A percentile compares a stretch with the other conserved stretches of the same genome.
These are phyloP conservation scores for Drepanosiphum platanoidis DNA, from an alignment of 2,888 invertebrate species.

Conservation along the genomic window DNA sequence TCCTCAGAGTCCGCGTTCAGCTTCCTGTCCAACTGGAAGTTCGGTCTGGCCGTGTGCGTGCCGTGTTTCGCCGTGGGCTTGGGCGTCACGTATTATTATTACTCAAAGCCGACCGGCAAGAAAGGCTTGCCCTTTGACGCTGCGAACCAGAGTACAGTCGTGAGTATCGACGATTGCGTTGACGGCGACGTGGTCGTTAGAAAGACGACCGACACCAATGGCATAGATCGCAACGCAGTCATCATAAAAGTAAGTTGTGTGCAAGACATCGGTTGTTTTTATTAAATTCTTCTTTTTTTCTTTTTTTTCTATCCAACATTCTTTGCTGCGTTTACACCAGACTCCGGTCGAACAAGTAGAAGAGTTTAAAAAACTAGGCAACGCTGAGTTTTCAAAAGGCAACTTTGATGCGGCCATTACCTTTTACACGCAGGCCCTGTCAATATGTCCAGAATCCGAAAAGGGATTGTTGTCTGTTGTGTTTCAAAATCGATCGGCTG, in stretches of 20 bases:
- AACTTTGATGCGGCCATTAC: slow-evolving; percentile 91
- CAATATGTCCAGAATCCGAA: slow-evolving; percentile 81
- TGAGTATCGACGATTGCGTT: not conserved
- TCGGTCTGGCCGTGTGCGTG: slow-evolving; percentile 42
- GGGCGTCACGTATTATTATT: slow-evolving; percentile 45
- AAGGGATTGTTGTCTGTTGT: slow-evolving; percentile 86
- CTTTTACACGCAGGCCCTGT: slow-evolving; percentile 92
- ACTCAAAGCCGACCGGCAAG: slow-evolving; percentile 11
- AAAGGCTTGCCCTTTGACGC: slow-evolving; percentile 74
- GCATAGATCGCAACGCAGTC: not conserved
- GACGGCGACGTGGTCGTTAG: not conserved
- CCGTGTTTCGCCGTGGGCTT: slow-evolving; percentile 48
- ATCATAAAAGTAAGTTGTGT: not conserved
- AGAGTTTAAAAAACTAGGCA: slow-evolving; percentile 87
- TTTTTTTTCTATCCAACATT: not conserved
- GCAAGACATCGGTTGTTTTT: not conserved
- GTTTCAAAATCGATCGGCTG: slow-evolving; percentile 97
- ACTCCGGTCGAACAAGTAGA: slow-evolving; percentile 71
- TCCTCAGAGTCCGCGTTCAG: slow-evolving; percentile 20
- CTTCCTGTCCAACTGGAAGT: slow-evolving; percentile 45
- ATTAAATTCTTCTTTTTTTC: not conserved
- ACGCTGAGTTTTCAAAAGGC: slow-evolving; percentile 83
- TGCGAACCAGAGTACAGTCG: not conserved
- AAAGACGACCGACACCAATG: not conserved
- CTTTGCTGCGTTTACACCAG: not conserved